phyloP scores from a whole-genome alignment of 2,113 vertebrate genomes.

The Manacus vitellinus region DNA sequence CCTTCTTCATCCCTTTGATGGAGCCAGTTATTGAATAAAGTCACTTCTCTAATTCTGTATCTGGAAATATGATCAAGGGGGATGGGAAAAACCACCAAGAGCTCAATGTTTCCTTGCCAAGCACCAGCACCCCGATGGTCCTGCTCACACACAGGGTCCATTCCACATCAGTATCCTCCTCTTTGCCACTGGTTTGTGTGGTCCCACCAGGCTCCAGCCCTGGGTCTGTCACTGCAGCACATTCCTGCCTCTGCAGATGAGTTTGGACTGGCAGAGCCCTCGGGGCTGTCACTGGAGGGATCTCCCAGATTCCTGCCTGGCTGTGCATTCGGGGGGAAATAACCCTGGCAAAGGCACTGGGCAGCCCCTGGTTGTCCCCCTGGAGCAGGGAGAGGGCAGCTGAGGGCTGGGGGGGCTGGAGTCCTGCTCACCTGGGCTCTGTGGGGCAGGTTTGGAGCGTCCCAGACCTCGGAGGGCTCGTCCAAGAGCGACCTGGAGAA shows the following conservation, averaged over 20 bases:
- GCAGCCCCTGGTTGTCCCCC: neutral
- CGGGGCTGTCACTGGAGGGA: rapidly evolving
- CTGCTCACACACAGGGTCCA: rapidly evolving
- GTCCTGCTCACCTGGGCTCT: neutral
- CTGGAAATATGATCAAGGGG: neutral
- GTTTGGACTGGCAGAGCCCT: rapidly evolving
- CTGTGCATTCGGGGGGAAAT: rapidly evolving
- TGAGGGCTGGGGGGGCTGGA: neutral
- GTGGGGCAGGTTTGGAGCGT: conserved; percentile 82
- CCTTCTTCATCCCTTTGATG: neutral
- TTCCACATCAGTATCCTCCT: rapidly evolving
- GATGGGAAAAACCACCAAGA: neutral
- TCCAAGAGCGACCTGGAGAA: conserved; percentile 80
- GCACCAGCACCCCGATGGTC: rapidly evolving
- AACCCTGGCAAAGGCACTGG: rapidly evolving
- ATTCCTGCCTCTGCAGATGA: neutral
- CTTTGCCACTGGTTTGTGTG: neutral
- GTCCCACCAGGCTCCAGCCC: neutral
- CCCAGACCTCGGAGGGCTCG: conserved; percentile 80
- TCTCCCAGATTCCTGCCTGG: rapidly evolving
- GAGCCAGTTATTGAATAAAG: neutral
- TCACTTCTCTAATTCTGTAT: neutral
- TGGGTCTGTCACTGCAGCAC: rapidly evolving
- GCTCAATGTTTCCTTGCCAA: rapidly evolving
- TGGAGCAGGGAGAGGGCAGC: neutral